phyloP scores from a whole-genome alignment of 1,140 invertebrate genomes.

The Harlomillsia oculata region DNA sequence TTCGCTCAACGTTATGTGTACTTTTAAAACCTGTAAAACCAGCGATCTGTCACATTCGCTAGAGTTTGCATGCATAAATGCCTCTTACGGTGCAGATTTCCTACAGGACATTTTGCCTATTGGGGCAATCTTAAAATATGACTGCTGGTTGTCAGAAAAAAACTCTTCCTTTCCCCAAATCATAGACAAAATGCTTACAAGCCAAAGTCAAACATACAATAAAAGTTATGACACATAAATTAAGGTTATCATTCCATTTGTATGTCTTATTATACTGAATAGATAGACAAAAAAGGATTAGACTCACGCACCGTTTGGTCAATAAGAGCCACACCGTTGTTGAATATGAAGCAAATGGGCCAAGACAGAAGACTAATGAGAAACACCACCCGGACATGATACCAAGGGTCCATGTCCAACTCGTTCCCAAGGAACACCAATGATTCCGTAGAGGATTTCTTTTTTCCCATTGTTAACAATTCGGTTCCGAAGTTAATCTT shows the following conservation, averaged over 20 bases:
- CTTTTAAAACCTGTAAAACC: too few species aligned
- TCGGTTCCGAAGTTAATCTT: too few species aligned
- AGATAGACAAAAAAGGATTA: neutral
- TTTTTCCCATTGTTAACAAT: too few species aligned
- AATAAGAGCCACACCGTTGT: conserved; percentile 21
- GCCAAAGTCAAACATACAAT: neutral
- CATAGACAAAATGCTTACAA: neutral
- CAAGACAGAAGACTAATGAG: conserved; percentile 22
- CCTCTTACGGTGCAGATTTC: too few species aligned
- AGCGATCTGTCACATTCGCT: too few species aligned
- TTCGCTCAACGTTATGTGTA: too few species aligned
- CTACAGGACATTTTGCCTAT: neutral
- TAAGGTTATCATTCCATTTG: neutral
- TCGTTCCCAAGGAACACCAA: too few species aligned
- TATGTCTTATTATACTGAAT: neutral
- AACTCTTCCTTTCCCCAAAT: neutral
- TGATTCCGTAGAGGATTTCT: too few species aligned
- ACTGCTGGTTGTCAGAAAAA: neutral
- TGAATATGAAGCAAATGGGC: conserved; percentile 24
- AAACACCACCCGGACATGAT: conserved; percentile 24
- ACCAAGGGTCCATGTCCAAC: too few species aligned
- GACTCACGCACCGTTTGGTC: conserved; percentile 22
- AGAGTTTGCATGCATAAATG: too few species aligned
- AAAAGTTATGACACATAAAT: neutral
- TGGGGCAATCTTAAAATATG: neutral